Percentiles rank a stretch among this genome's conserved stretches.
Conservation (phyloP, 2,888 invertebrate species). For the Pterostichus niger region DNA sequence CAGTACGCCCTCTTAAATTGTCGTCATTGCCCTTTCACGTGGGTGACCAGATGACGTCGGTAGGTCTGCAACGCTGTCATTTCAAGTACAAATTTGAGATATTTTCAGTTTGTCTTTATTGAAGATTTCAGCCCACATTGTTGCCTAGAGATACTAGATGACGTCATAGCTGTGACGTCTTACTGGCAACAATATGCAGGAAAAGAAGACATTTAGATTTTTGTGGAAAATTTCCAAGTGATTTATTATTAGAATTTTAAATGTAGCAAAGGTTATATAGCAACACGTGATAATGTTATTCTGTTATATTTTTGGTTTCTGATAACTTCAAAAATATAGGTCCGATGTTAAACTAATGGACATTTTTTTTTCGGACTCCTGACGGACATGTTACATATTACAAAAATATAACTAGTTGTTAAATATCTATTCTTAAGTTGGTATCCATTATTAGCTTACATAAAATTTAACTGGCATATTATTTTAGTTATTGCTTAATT, state of each 20-base stretch:
- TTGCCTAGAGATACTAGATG: not conserved
- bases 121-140: constrained; percentile 27
- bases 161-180: constrained; percentile 5
- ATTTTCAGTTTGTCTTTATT: constrained; percentile 21
- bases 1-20: not conserved
- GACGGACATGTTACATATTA: not conserved
- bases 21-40: not conserved
- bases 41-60: constrained; percentile 6
- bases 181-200: constrained; percentile 29
- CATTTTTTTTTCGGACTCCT: not conserved
- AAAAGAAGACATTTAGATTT: constrained; percentile 23
- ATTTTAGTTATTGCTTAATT: no score
- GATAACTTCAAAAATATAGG: constrained; percentile 19
- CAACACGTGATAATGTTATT: constrained; percentile 28
- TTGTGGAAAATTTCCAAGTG: constrained; percentile 38
- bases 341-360: not conserved
- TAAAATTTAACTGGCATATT: not conserved
- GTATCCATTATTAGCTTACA: not conserved
- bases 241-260: constrained; percentile 39
- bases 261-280: constrained; percentile 42
- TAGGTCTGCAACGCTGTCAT: not conserved
- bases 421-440: not conserved
- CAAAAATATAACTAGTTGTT: not conserved
- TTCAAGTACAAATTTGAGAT: constrained; percentile 20
- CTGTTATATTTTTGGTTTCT: constrained; percentile 17